These are phyloP conservation scores for Drosophila leonis DNA, from an alignment of 2,888 invertebrate genomes.

Conservation along the genomic window DNA sequence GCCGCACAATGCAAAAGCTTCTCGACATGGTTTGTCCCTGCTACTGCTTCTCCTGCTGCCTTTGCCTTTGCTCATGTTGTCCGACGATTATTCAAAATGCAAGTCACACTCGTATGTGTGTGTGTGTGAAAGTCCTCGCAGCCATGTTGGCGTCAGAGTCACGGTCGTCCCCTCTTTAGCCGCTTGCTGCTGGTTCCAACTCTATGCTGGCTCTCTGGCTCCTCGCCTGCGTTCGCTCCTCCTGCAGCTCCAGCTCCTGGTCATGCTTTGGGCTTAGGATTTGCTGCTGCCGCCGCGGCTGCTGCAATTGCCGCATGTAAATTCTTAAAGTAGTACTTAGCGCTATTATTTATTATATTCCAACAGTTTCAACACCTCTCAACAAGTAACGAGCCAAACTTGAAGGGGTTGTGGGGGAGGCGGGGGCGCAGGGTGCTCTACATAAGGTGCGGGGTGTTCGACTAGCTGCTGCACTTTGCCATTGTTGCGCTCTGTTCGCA, in stretches of 20 bases:
- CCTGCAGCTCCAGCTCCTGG: conserved; percentile 5
- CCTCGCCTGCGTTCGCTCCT: not conserved
- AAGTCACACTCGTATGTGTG: conserved; percentile 60
- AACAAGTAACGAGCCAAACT: conserved; percentile 71
- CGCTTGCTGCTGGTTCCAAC: not conserved
- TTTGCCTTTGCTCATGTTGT: conserved; percentile 44
- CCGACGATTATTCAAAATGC: conserved; percentile 81
- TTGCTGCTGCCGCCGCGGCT: conserved; percentile 60
- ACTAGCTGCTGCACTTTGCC: conserved; percentile 51
- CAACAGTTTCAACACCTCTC: conserved; percentile 83
- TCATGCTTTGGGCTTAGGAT: conserved; percentile 59
- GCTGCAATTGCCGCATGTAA: conserved; percentile 81
- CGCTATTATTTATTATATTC: conserved; percentile 84
- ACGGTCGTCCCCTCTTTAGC: conserved; percentile 6
- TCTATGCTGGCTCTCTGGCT: not conserved
- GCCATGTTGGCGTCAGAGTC: conserved; percentile 74
- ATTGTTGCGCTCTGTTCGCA: conserved; percentile 56
- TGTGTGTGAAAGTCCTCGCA: conserved; percentile 68
- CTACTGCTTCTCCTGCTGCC: conserved; percentile 11
- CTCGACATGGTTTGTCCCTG: conserved; percentile 50
- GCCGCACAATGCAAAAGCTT: conserved; percentile 76
- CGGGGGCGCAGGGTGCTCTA: not conserved
- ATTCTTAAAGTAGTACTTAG: conserved; percentile 84
- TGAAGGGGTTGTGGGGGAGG: conserved; percentile 7
- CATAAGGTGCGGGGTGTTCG: conserved; percentile 6